Evolutionary conservation across 2,113 vertebrate genomes (phyloP).

Genomic region (Microcebus murinus): DNA sequence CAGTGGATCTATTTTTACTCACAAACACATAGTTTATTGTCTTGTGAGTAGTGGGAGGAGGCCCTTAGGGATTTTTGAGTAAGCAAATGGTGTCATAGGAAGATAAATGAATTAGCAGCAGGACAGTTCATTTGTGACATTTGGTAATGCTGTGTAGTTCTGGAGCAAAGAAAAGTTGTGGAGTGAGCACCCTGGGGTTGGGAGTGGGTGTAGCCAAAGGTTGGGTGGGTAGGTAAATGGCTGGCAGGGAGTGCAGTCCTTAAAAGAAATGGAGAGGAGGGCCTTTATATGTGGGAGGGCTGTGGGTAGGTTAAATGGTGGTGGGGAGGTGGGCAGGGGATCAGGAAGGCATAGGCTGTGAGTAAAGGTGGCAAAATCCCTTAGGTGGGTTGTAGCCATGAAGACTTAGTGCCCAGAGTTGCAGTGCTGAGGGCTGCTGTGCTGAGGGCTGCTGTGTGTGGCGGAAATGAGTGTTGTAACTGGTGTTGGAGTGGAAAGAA

Average conservation of each 20-base stretch:
- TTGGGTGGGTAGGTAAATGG: not conserved
- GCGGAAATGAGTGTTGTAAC: not conserved
- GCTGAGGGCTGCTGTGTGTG: not conserved
- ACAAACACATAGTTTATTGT: constrained; percentile 59
- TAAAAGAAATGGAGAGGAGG: not conserved
- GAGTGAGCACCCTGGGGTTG: not conserved
- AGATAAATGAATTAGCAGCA: constrained; percentile 31
- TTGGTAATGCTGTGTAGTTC: not conserved
- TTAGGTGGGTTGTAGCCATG: not conserved
- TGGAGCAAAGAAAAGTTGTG: not conserved
- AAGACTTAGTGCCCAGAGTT: not conserved
- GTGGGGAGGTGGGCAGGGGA: not conserved
- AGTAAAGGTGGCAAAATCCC: not conserved
- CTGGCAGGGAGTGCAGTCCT: not conserved
- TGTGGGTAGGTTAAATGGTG: not conserved
- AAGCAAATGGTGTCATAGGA: constrained; percentile 46
- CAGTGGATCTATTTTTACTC: constrained; percentile 68
- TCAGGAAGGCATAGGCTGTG: not conserved
- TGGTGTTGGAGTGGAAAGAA: not conserved
- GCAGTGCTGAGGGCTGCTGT: not conserved
- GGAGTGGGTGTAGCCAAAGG: not conserved
- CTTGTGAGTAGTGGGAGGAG: constrained; percentile 53
- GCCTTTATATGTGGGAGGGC: not conserved
- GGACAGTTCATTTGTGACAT: constrained; percentile 23
- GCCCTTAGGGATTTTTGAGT: constrained; percentile 50